Percentiles rank a stretch among this genome's conserved stretches.
phyloP scores from a whole-genome alignment of 2,888 invertebrate species.

The Drosophila anomalata region DNA sequence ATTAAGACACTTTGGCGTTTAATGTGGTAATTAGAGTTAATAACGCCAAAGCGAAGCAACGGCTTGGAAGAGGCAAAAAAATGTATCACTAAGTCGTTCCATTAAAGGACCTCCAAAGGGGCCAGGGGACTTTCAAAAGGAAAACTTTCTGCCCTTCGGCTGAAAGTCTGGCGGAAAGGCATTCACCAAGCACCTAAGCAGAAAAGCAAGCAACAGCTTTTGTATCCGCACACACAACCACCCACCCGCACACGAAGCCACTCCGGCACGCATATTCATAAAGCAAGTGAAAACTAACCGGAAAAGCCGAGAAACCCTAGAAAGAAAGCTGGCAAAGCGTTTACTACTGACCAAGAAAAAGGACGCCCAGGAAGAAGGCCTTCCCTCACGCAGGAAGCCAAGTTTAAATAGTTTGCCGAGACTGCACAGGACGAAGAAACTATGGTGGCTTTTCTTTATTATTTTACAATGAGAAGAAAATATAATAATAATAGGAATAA shows the following conservation, averaged over 20 bases:
- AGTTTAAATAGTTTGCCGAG: constrained; percentile 35
- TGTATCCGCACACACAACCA: constrained; percentile 47
- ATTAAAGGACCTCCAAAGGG: constrained; percentile 25
- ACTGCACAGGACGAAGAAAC: background rate
- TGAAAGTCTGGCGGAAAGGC: constrained; percentile 62
- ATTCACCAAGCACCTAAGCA: constrained; percentile 72
- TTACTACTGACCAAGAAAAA: constrained; percentile 42
- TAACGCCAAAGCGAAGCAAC: constrained; percentile 62
- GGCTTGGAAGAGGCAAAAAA: constrained; percentile 46
- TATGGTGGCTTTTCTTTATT: background rate
- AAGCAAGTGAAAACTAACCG: constrained; percentile 68
- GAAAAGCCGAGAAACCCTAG: constrained; percentile 62
- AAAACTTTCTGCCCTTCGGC: constrained; percentile 50
- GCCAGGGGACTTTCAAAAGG: constrained; percentile 45
- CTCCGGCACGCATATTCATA: constrained; percentile 39
- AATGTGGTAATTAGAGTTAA: constrained; percentile 80
- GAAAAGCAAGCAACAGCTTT: constrained; percentile 76
- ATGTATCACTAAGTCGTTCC: constrained; percentile 40
- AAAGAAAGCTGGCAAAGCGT: constrained; percentile 51
- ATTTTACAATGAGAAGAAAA: background rate
- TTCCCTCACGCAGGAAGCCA: constrained; percentile 40
- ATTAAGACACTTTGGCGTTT: constrained; percentile 80
- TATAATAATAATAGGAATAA: background rate
- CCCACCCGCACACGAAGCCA: constrained; percentile 17
- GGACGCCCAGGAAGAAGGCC: constrained; percentile 54